Conservation (phyloP, 1,140 invertebrate species). For the Sarcophaga bullata region DNA sequence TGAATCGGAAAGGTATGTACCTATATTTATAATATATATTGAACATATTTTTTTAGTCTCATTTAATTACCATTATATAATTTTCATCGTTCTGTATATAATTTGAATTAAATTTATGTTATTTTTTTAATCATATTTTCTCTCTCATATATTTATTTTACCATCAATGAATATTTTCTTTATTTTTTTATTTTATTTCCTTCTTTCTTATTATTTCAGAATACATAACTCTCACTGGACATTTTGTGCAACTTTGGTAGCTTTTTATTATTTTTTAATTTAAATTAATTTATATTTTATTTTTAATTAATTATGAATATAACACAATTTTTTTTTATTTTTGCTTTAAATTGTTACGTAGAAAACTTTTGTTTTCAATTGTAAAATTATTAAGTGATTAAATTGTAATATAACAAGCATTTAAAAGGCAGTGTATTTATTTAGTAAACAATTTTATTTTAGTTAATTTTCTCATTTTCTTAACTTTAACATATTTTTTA, state of each 20-base stretch:
- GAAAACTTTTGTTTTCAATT: not conserved
- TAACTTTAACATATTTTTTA: too few species aligned
- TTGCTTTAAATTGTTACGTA: not conserved
- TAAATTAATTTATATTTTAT: slow-evolving; percentile 28
- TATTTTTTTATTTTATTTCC: slow-evolving; percentile 31
- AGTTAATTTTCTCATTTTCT: not conserved
- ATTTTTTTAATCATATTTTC: not conserved
- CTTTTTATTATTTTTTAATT: slow-evolving; percentile 12
- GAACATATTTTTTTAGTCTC: slow-evolving; percentile 6
- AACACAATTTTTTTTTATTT: not conserved
- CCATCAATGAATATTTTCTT: not conserved
- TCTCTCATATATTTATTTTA: not conserved
- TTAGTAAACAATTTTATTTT: not conserved
- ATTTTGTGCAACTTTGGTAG: slow-evolving; percentile 38
- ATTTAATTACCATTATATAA: too few species aligned
- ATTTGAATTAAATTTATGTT: not conserved
- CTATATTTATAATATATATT: not conserved
- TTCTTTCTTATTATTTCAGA: slow-evolving; percentile 41
- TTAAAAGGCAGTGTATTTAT: not conserved
- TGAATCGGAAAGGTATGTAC: slow-evolving; percentile 61
- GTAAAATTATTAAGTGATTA: not conserved
- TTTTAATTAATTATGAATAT: slow-evolving; percentile 18
- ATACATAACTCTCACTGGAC: slow-evolving; percentile 40
- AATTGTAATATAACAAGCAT: slow-evolving; percentile 8
- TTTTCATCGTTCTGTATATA: not conserved